These are phyloP conservation scores for Sympetrum striolatum DNA, from an alignment of 2,888 invertebrate species.

Conservation along the genomic window DNA sequence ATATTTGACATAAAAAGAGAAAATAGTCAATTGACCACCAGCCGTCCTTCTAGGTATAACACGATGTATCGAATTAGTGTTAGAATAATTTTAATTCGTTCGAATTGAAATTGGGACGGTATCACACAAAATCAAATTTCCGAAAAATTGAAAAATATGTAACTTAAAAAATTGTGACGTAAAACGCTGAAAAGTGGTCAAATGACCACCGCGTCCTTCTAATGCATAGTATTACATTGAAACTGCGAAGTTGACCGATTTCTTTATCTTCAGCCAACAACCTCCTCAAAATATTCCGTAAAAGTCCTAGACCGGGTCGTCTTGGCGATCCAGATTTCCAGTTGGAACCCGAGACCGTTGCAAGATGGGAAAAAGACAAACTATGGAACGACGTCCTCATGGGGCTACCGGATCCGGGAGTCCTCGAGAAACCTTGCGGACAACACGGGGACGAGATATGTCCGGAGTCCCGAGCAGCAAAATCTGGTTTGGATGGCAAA, in stretches of 20 bases:
- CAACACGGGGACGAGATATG: neutral
- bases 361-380: constrained; percentile 60
- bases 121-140: too few species aligned
- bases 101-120: too few species aligned
- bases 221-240: neutral
- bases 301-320: constrained; percentile 57
- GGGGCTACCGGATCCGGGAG: constrained; percentile 56
- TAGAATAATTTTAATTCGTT: too few species aligned
- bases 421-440: neutral
- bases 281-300: constrained; percentile 57
- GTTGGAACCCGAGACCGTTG: constrained; percentile 51
- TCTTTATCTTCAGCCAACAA: constrained; percentile 54
- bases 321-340: constrained; percentile 55
- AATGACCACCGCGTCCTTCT: too few species aligned
- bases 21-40: too few species aligned
- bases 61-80: too few species aligned
- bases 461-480: neutral
- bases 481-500: neutral
- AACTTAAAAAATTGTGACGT: too few species aligned
- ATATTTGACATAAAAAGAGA: too few species aligned
- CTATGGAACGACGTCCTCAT: constrained; percentile 59
- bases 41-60: too few species aligned
- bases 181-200: too few species aligned
- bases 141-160: too few species aligned
- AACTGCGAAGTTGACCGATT: neutral